phyloP scores from a whole-genome alignment of 2,113 vertebrate genomes.

The Motacilla tschutschensis region DNA sequence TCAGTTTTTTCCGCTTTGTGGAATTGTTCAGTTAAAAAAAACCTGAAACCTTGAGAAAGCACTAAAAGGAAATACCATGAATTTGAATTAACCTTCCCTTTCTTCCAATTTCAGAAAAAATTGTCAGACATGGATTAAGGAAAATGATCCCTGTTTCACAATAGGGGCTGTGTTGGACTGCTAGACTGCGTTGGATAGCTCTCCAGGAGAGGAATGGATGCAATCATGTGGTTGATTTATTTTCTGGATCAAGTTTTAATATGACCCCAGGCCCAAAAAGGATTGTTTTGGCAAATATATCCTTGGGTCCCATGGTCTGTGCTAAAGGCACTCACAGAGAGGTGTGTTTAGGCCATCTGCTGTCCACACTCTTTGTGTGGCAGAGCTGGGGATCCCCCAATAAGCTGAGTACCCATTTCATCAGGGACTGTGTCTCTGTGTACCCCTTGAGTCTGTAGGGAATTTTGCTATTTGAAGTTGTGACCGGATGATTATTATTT shows the following conservation, averaged over 20 bases:
- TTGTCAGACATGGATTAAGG: not conserved
- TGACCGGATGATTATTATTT: not conserved
- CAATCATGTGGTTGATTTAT: slow-evolving; percentile 35
- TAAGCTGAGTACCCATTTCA: not conserved
- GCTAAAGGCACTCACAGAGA: not conserved
- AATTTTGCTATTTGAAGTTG: not conserved
- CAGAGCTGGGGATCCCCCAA: not conserved
- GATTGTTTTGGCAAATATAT: slow-evolving; percentile 30
- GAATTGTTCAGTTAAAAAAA: not conserved
- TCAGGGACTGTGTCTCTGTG: not conserved
- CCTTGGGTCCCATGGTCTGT: not conserved
- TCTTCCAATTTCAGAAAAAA: slow-evolving; percentile 16
- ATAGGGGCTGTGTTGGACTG: not conserved
- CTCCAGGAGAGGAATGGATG: slow-evolving; percentile 5
- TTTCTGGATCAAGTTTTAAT: slow-evolving; percentile 26
- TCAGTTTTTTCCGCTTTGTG: not conserved
- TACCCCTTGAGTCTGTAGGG: not conserved
- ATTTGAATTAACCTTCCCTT: not conserved
- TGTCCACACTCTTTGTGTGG: not conserved
- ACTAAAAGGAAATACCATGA: not conserved
- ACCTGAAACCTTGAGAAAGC: not conserved
- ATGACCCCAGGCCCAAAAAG: not conserved
- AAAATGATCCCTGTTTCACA: slow-evolving; percentile 5
- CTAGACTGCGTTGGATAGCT: not conserved
- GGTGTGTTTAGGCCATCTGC: slow-evolving; percentile 17